phyloP scores from a whole-genome alignment of 2,888 invertebrate genomes.

The Phaedon cochleariae region DNA sequence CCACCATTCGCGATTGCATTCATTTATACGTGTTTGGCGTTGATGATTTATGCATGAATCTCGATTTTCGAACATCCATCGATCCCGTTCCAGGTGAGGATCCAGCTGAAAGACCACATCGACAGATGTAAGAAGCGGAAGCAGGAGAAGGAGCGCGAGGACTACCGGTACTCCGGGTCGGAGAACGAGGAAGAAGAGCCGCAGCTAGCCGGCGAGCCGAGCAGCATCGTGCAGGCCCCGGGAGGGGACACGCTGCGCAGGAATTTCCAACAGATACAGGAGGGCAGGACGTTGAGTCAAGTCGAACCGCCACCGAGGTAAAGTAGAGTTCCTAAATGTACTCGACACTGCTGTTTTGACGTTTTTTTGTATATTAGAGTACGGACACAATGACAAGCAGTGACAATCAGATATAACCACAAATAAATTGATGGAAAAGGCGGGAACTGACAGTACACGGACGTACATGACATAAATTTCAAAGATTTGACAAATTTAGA shows the following conservation, averaged over 20 bases:
- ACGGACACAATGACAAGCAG: too few species aligned
- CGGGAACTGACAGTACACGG: too few species aligned
- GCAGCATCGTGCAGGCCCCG: slow-evolving; percentile 89
- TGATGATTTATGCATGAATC: too few species aligned
- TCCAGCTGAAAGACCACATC: slow-evolving; percentile 99
- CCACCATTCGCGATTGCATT: too few species aligned
- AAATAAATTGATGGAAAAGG: too few species aligned
- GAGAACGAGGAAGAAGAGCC: slow-evolving; percentile 97
- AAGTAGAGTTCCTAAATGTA: background rate
- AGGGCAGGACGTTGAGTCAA: slow-evolving; percentile 71
- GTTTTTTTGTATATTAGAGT: too few species aligned
- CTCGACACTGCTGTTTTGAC: too few species aligned
- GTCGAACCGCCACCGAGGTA: slow-evolving; percentile 67
- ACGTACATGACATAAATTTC: too few species aligned
- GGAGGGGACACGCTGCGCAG: slow-evolving; percentile 95
- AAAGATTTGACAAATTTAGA: too few species aligned
- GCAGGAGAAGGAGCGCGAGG: slow-evolving; percentile 84
- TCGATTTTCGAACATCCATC: background rate
- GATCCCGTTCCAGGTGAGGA: slow-evolving; percentile 86
- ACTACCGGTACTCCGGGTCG: slow-evolving; percentile 89
- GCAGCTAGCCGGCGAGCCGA: slow-evolving; percentile 91
- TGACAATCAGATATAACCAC: too few species aligned
- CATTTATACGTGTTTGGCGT: too few species aligned
- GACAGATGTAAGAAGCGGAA: slow-evolving; percentile 96
- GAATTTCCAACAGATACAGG: slow-evolving; percentile 98